Base-by-base conservation (phyloP, 1,140 invertebrate species). In the Drosophila guanche region DNA sequence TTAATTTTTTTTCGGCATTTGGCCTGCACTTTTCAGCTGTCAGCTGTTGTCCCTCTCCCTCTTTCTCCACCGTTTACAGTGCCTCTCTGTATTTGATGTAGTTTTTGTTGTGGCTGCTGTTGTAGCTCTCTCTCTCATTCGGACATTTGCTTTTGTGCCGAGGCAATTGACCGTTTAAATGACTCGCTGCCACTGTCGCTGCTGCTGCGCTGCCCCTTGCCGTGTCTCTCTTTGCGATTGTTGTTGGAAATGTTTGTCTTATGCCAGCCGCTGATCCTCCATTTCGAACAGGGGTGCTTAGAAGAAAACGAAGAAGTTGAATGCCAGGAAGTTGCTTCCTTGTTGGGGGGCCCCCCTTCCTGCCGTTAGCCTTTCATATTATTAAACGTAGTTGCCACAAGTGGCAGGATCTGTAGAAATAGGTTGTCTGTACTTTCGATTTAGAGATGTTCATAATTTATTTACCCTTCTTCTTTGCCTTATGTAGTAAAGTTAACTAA, bases 121-220 rank as follows among this genome's bases (percentile, higher is more conserved):
- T 65, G 7, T 50, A 29, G 46, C 33, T 55, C 67, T 20, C 80
- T 56, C 68, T 74, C 71, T 53, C 58, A 22, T 51, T 72, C 60
- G 46, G 23, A 55, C 52, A 56, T 65, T 72, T 58, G 60, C 56
- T 59, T 59, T 65, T 75, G 73, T 62, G 66, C 76, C 70, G 79
- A 88, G 83, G 83, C 83, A 86, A 86, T 86, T 86, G 78, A 86
- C 83, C 83, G 83, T 88, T 88, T 88, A 88, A 86, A 86, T 86
- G 83, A 76, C 74, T 83, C 10, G 33, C 33, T 37, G 33, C 33
- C 10, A 2, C 57, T 48, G 54, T 62, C 46, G 63, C 51, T 74
- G 55, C 33, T 58, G 50, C 47, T 48, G 27, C 41, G 51, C 25
- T 55, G 45, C 56, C 56, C 60, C 58, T 37, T 1, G 10, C 33